Evolutionary conservation across 2,797 vertebrate genomes (phyloP).

Genomic region (Sebastes hubbsi): DNA sequence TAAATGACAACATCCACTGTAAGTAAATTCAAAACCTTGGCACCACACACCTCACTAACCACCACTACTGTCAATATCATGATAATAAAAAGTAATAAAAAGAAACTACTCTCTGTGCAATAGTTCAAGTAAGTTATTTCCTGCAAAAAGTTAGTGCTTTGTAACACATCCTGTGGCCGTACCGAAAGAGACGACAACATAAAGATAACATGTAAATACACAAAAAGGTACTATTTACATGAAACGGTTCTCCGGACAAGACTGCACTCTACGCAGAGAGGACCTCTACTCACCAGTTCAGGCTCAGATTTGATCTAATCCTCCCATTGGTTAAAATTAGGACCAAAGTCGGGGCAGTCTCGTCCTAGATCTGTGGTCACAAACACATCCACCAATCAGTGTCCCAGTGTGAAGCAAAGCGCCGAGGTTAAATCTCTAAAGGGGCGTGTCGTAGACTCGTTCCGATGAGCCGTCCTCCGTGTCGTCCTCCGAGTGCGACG

Average conservation of each 20-base stretch:
- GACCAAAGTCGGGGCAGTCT: slow-evolving; percentile 57
- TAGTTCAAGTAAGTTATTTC: slow-evolving; percentile 82
- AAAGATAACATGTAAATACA: slow-evolving; percentile 73
- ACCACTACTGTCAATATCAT: slow-evolving; percentile 53
- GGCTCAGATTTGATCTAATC: slow-evolving; percentile 67
- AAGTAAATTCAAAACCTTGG: slow-evolving; percentile 70
- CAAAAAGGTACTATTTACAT: slow-evolving; percentile 73
- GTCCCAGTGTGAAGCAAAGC: slow-evolving; percentile 58
- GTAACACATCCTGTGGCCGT: slow-evolving; percentile 64
- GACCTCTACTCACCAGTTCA: slow-evolving; percentile 71
- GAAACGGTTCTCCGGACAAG: slow-evolving; percentile 55
- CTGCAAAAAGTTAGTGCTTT: slow-evolving; percentile 72
- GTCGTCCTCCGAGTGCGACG: slow-evolving; percentile 87
- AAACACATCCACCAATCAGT: slow-evolving; percentile 59
- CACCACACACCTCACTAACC: slow-evolving; percentile 70
- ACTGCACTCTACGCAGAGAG: slow-evolving; percentile 54
- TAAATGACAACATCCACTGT: slow-evolving; percentile 40
- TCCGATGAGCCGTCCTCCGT: slow-evolving; percentile 85
- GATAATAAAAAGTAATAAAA: slow-evolving; percentile 54
- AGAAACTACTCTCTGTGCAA: slow-evolving; percentile 74
- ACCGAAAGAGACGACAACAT: slow-evolving; percentile 70
- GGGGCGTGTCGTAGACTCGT: slow-evolving; percentile 90
- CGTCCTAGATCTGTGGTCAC: slow-evolving; percentile 55
- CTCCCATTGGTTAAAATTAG: slow-evolving; percentile 64
- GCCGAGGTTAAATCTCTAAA: slow-evolving; percentile 77